Percentiles rank a stretch among this genome's conserved stretches.
These are phyloP conservation scores for Rhagium mordax DNA, from an alignment of 2,888 invertebrate genomes.

Conservation along the genomic window DNA sequence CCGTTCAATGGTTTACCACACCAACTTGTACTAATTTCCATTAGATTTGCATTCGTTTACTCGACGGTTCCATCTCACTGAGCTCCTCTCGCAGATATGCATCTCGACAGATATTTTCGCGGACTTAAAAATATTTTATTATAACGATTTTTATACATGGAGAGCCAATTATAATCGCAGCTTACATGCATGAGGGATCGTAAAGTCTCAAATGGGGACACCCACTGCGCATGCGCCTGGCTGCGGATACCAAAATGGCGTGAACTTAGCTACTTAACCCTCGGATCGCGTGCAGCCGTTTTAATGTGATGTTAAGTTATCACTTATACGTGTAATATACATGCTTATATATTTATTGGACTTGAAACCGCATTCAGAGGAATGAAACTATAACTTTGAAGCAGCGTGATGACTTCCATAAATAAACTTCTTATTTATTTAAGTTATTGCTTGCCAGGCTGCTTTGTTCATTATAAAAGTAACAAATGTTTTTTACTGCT, in stretches of 20 bases:
- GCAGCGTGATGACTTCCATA: constrained; percentile 52
- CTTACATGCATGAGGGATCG: constrained; percentile 34
- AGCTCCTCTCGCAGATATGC: neutral
- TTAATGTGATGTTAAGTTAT: constrained; percentile 71
- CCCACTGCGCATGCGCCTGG: constrained; percentile 52
- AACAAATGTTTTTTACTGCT: constrained; percentile 35
- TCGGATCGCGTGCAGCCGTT: constrained; percentile 65
- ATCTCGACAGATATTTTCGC: neutral
- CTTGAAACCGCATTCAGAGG: constrained; percentile 53
- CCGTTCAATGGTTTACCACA: neutral
- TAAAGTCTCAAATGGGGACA: constrained; percentile 47
- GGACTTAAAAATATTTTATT: neutral
- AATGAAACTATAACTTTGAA: constrained; percentile 56
- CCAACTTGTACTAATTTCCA: neutral
- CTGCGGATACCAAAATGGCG: constrained; percentile 61
- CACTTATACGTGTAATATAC: constrained; percentile 69
- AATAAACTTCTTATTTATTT: constrained; percentile 52
- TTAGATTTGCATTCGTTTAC: neutral
- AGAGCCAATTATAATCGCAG: neutral
- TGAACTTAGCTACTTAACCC: constrained; percentile 66
- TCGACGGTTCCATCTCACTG: neutral
- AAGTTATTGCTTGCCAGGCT: constrained; percentile 1
- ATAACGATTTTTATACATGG: neutral
- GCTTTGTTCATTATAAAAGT: constrained; percentile 26
- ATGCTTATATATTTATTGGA: constrained; percentile 67